Evolutionary conservation across 2,797 vertebrate species (phyloP).

Genomic region (Setipinna tenuifilis): DNA sequence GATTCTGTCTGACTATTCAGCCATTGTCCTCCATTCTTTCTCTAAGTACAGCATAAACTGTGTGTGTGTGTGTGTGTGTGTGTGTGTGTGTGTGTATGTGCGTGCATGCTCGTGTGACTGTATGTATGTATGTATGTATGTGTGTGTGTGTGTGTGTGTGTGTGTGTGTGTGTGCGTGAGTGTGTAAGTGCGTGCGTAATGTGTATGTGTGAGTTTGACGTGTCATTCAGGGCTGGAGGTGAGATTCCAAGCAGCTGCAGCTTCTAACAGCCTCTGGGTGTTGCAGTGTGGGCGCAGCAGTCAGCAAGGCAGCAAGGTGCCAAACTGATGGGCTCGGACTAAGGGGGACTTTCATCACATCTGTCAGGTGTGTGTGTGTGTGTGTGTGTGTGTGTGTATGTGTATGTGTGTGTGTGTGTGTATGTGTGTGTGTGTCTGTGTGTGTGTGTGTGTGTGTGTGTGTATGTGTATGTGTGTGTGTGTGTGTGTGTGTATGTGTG

Average conservation of each 20-base stretch:
- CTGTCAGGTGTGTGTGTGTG: constrained; percentile 20
- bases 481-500: constrained; percentile 24
- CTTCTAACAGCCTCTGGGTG: neutral
- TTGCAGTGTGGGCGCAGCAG: neutral
- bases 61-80: neutral
- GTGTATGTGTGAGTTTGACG: neutral
- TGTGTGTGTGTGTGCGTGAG: neutral
- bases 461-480: constrained; percentile 20
- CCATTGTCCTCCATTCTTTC: neutral
- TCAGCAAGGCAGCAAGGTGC: neutral
- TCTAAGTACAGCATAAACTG: too few relatives aligned
- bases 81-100: too few relatives aligned
- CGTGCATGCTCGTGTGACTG: neutral
- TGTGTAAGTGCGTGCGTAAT: neutral
- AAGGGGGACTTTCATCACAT: neutral
- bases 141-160: neutral
- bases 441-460: constrained; percentile 17
- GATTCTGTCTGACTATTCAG: neutral
- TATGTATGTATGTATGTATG: neutral
- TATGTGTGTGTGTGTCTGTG: neutral
- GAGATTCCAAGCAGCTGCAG: neutral
- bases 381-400: constrained; percentile 13
- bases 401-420: constrained; percentile 9
- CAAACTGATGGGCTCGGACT: neutral
- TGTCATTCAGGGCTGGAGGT: neutral